phyloP scores from a whole-genome alignment of 1,140 invertebrate genomes.

The Anoplophora glabripennis region DNA sequence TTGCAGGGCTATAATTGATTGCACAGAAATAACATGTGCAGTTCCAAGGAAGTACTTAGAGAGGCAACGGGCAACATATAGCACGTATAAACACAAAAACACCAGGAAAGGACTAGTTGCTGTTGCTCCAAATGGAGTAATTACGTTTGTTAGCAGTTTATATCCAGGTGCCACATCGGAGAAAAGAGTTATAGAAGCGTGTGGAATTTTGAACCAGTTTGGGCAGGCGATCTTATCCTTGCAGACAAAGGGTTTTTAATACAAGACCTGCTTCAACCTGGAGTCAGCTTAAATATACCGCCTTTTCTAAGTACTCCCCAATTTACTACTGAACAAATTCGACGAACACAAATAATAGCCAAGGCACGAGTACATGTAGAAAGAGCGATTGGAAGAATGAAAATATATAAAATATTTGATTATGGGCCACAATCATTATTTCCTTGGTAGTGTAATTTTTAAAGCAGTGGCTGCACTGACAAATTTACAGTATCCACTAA shows the following conservation, averaged over 20 bases:
- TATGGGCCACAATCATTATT: background rate
- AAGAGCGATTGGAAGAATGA: conserved; percentile 24
- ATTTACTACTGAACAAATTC: conserved; percentile 20
- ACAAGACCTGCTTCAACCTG: conserved; percentile 22
- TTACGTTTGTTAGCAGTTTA: conserved; percentile 20
- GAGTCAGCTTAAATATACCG: conserved; percentile 25
- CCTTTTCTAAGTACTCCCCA: conserved; percentile 27
- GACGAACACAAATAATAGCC: conserved; percentile 20
- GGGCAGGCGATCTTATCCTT: conserved; percentile 22
- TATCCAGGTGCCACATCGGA: conserved; percentile 26
- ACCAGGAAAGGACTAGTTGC: conserved; percentile 26
- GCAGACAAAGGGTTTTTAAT: conserved; percentile 33
- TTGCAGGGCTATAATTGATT: conserved; percentile 28
- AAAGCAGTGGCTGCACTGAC: conserved; percentile 11
- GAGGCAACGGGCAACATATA: conserved; percentile 22
- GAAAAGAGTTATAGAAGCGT: conserved; percentile 22
- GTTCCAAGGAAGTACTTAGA: conserved; percentile 15
- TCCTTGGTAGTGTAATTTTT: no score
- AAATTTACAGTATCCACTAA: conserved; percentile 25
- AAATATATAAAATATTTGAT: conserved; percentile 19
- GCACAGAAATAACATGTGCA: conserved; percentile 21
- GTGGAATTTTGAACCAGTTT: conserved; percentile 15
- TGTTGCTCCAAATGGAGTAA: conserved; percentile 31
- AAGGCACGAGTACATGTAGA: conserved; percentile 25
- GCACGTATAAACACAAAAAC: conserved; percentile 25